A percentile compares a stretch with the other conserved stretches of the same genome.
phyloP scores from a whole-genome alignment of 2,888 invertebrate genomes.

The Cheilosia vernalis region DNA sequence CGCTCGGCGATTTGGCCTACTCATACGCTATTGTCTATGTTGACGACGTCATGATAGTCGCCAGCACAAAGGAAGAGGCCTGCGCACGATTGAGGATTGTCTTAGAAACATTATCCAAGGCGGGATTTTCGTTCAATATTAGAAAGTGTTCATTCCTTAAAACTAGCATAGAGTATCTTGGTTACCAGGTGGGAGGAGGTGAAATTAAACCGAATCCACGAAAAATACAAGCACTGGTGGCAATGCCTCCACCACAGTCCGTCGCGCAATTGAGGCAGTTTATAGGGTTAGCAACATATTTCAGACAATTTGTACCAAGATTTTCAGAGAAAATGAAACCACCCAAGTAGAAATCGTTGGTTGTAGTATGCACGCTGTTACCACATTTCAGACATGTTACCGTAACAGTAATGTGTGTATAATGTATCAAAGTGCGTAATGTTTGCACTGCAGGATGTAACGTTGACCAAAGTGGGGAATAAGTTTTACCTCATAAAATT shows the following conservation, averaged over 20 bases:
- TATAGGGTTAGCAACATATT: conserved; percentile 42
- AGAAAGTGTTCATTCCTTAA: conserved; percentile 42
- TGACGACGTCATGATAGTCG: conserved; percentile 62
- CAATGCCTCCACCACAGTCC: conserved; percentile 24
- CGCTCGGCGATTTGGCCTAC: conserved; percentile 47
- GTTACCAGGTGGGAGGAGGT: conserved; percentile 23
- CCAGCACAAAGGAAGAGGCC: conserved; percentile 45
- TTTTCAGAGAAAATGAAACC: conserved; percentile 28
- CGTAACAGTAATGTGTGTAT: no score
- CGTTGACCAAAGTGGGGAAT: no score
- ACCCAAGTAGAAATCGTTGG: no score
- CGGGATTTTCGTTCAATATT: conserved; percentile 51
- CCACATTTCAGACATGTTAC: no score
- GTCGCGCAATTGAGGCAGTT: conserved; percentile 40
- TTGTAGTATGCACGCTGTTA: no score
- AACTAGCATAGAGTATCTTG: conserved; percentile 37
- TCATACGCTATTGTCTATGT: conserved; percentile 52
- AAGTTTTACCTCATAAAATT: no score
- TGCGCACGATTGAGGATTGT: conserved; percentile 43
- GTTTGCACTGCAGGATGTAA: no score
- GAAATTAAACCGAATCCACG: conserved; percentile 1
- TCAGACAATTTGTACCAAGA: conserved; percentile 28
- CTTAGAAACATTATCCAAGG: conserved; percentile 37
- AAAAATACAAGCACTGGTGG: conserved; percentile 23
- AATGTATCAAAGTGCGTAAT: no score